Conservation (phyloP, 2,888 invertebrate species). For the Ceratothoa steindachneri region DNA sequence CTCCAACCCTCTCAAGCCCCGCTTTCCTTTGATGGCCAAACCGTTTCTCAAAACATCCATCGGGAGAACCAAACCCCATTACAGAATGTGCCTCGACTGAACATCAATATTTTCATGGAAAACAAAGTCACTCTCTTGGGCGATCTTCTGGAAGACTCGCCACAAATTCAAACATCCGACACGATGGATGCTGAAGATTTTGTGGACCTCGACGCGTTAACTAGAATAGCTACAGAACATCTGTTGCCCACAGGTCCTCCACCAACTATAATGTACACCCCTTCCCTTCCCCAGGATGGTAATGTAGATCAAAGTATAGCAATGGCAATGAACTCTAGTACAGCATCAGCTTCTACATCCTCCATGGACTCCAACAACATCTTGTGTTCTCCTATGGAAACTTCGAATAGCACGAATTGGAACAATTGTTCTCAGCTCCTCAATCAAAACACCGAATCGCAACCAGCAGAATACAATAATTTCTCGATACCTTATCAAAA, state of each 20-base stretch:
- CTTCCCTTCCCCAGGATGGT: background rate
- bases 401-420: background rate
- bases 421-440: background rate
- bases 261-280: background rate
- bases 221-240: conserved; percentile 37
- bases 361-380: background rate
- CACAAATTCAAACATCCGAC: background rate
- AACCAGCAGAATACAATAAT: background rate
- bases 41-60: no score
- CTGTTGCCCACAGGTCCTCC: conserved; percentile 18
- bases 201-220: conserved; percentile 41
- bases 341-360: background rate
- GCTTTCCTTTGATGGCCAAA: no score
- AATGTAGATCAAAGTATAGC: background rate
- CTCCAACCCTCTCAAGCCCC: no score
- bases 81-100: no score
- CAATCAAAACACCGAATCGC: background rate
- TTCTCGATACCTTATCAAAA: background rate
- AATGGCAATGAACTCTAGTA: background rate
- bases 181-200: conserved; percentile 37
- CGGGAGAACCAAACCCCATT: no score
- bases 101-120: background rate
- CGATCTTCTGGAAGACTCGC: background rate
- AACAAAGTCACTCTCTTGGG: background rate
- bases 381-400: background rate